phyloP scores from a whole-genome alignment of 2,797 vertebrate species.

The Chrosomus eos region DNA sequence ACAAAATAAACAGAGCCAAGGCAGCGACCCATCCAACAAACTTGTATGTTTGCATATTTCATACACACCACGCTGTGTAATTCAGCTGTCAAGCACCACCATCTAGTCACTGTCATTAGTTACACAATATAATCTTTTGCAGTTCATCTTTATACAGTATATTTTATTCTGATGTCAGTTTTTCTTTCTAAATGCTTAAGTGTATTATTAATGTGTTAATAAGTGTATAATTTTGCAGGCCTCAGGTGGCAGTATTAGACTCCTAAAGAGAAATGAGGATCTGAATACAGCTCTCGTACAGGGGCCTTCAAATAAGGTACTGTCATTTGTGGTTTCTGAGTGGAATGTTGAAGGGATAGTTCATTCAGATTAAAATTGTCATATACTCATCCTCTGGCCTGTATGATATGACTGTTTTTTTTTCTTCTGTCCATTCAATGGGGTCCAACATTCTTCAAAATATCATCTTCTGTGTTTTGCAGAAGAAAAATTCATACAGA shows the following conservation, averaged over 20 bases:
- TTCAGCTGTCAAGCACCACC: not conserved
- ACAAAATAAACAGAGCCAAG: slow-evolving; percentile 54
- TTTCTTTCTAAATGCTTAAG: not conserved
- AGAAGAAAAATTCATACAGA: not conserved
- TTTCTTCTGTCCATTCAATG: not conserved
- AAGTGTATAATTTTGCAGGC: slow-evolving; percentile 71
- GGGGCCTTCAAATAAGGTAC: slow-evolving; percentile 72
- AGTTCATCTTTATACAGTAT: not conserved
- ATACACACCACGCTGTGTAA: not conserved
- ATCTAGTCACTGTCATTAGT: not conserved
- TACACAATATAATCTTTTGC: not conserved
- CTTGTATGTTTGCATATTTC: slow-evolving; percentile 47
- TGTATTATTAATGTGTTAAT: not conserved
- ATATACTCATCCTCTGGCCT: not conserved
- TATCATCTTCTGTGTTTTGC: not conserved
- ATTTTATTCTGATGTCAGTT: not conserved
- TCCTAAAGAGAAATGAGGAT: slow-evolving; percentile 91
- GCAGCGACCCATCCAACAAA: slow-evolving; percentile 51
- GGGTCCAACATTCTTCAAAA: not conserved
- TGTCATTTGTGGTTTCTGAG: not conserved
- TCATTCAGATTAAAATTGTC: not conserved
- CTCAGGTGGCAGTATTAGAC: slow-evolving; percentile 79
- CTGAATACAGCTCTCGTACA: slow-evolving; percentile 64
- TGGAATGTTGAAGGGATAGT: not conserved
- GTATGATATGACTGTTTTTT: not conserved